These are phyloP conservation scores for Spinibarbus caldwelli DNA, from an alignment of 2,797 vertebrate genomes.

Conservation along the genomic window DNA sequence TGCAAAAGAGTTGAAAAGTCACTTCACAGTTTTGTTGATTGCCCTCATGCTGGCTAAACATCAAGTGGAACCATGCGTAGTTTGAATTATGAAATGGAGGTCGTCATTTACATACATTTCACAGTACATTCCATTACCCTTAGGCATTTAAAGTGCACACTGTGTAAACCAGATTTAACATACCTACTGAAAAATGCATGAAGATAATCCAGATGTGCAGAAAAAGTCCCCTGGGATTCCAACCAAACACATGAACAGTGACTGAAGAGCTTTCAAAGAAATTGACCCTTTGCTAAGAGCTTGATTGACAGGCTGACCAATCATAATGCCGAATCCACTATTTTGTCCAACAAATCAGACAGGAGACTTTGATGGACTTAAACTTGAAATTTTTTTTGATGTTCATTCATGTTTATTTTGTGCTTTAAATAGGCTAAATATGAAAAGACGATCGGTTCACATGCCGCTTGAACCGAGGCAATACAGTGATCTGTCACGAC, in stretches of 20 bases:
- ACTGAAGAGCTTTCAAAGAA: neutral
- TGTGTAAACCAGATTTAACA: conserved; percentile 46
- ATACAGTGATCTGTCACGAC: too few relatives aligned
- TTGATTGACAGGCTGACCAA: too few relatives aligned
- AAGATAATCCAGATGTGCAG: conserved; percentile 19
- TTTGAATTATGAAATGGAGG: conserved; percentile 52
- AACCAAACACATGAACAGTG: neutral
- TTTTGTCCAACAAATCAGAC: too few relatives aligned
- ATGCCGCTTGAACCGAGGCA: too few relatives aligned
- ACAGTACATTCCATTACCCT: conserved; percentile 55
- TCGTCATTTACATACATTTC: conserved; percentile 49
- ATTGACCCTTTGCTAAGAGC: too few relatives aligned
- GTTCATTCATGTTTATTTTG: too few relatives aligned
- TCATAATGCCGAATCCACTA: too few relatives aligned
- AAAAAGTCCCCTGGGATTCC: conserved; percentile 1
- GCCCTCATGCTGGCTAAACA: conserved; percentile 83
- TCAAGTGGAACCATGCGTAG: conserved; percentile 79
- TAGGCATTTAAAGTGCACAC: conserved; percentile 56
- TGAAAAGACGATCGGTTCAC: too few relatives aligned
- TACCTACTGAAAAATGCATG: conserved; percentile 31
- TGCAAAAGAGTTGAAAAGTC: conserved; percentile 75
- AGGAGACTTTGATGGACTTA: too few relatives aligned
- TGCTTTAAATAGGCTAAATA: too few relatives aligned
- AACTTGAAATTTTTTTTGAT: too few relatives aligned
- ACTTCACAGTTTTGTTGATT: conserved; percentile 82